Evolutionary conservation across 2,888 invertebrate genomes (phyloP), one percentile per base, ranked within the genome.

Genomic region (Mimachlamys varia): DNA sequence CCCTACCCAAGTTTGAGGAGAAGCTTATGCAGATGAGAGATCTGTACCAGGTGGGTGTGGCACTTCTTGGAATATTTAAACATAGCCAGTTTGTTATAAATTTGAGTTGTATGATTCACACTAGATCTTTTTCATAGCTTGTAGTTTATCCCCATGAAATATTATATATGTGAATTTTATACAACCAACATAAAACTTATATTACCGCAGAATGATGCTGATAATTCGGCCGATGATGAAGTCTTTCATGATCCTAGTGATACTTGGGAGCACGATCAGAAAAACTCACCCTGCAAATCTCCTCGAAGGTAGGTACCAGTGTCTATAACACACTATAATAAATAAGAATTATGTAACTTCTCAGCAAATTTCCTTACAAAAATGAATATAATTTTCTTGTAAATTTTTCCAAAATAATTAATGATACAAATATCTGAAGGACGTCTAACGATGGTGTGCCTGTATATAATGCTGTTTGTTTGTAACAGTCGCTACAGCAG

Each of bases 1-100:
- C 95, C 7, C 90, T 96, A 88, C 93, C 93, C 38, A 96, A 95
- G 93, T 96, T 96, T 94, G 96, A 96, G 90, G 95, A 95, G 62
- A 95, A 95, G 91, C 93, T 96, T 53, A 92, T 95, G 22, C 94
- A 95, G 90, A 96, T 96, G 95, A 95, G 96, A 88, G 96, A 96
- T 62, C 91, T 96, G 0, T 96, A 95, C 91, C 95, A 95, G 95
- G 95, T 95, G 22, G n/a, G 58, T n/a, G 58, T 58, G 58, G n/a
- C 89, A 88, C 3, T 19, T 53, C 15, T 13, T 53, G 53, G 3
- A 17, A 53, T 5, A 53, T 19, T 53, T 5, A 5, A 44, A 44
- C 44, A 44, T 44, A 44, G 7, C 44, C 7, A 44, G 44, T 44
- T 44, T 37, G 38, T 33, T 17, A 12, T 15, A 88, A 49, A 7